Evolutionary conservation across 2,797 vertebrate genomes (phyloP).

Genomic region (Lutjanus campechanus): DNA sequence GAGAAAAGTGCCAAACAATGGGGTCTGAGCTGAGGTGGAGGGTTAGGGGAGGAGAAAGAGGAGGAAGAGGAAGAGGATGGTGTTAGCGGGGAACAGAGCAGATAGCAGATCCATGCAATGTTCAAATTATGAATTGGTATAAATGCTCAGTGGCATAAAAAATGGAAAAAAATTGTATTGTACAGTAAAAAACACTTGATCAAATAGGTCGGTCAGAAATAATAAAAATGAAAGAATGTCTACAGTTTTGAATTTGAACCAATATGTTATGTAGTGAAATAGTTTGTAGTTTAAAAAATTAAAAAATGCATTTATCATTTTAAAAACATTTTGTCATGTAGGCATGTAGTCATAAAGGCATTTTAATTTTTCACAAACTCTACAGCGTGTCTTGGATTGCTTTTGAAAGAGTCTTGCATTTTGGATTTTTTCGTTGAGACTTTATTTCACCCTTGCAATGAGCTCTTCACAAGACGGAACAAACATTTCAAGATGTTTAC

Average conservation of each 20-base stretch:
- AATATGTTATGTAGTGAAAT: neutral
- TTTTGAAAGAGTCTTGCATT: too few species aligned
- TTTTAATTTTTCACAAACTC: too few species aligned
- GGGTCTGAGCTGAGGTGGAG: conserved; percentile 48
- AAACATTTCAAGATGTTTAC: neutral
- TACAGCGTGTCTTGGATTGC: too few species aligned
- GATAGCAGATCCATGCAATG: conserved; percentile 26
- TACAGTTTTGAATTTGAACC: neutral
- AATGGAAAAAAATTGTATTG: neutral
- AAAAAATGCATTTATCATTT: neutral
- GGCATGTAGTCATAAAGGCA: too few species aligned
- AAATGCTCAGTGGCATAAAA: conserved; percentile 4
- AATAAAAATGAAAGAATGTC: conserved; percentile 5
- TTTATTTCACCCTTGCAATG: too few species aligned
- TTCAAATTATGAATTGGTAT: neutral
- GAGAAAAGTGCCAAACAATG: conserved; percentile 61
- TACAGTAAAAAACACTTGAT: neutral
- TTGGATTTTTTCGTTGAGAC: too few species aligned
- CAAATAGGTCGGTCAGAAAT: neutral
- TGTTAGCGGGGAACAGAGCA: conserved; percentile 23
- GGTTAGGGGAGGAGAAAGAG: conserved; percentile 9
- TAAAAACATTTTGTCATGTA: neutral
- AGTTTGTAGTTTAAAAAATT: too few species aligned
- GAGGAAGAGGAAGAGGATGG: neutral
- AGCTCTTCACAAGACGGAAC: too few species aligned